phyloP scores from a whole-genome alignment of 1,140 invertebrate species.

The Drosophila pseudoananassae region DNA sequence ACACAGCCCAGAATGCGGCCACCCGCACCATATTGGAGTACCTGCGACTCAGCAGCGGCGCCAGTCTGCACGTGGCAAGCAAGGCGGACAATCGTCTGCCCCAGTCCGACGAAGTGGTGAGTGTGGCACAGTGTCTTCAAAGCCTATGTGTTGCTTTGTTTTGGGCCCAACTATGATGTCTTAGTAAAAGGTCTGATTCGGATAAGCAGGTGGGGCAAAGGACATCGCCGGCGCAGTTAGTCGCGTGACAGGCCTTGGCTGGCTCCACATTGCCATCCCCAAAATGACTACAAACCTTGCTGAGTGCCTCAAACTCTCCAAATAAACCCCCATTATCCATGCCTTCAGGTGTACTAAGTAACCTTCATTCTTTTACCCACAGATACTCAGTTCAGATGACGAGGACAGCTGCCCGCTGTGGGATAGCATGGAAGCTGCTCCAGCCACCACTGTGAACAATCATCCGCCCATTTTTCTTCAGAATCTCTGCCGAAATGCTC shows the following conservation, averaged over 20 bases:
- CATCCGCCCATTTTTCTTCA: slow-evolving; percentile 62
- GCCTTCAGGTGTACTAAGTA: not conserved
- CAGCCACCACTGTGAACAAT: slow-evolving; percentile 19
- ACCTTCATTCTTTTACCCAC: not conserved
- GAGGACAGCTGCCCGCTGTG: slow-evolving; percentile 50
- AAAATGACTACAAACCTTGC: slow-evolving; percentile 64
- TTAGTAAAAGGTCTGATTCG: slow-evolving; percentile 81
- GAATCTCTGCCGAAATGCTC: slow-evolving; percentile 59
- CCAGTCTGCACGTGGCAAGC: slow-evolving; percentile 54
- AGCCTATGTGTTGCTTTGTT: too few species aligned
- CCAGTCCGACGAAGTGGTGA: slow-evolving; percentile 52
- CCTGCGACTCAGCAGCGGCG: slow-evolving; percentile 46
- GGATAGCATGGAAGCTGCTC: slow-evolving; percentile 5
- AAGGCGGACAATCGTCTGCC: slow-evolving; percentile 53
- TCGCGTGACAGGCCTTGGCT: slow-evolving; percentile 44
- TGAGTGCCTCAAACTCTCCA: slow-evolving; percentile 26
- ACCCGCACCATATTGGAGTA: slow-evolving; percentile 62
- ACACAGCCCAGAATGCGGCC: slow-evolving; percentile 40
- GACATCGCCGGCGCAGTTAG: slow-evolving; percentile 59
- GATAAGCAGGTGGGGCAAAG: slow-evolving; percentile 8
- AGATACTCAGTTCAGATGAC: slow-evolving; percentile 66
- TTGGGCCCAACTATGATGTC: slow-evolving; percentile 56
- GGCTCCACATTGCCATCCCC: slow-evolving; percentile 21
- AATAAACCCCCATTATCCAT: not conserved
- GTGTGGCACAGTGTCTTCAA: not conserved